These are phyloP conservation scores for Coccyzus lansbergi DNA, from an alignment of 2,797 vertebrate genomes.

Conservation along the genomic window DNA sequence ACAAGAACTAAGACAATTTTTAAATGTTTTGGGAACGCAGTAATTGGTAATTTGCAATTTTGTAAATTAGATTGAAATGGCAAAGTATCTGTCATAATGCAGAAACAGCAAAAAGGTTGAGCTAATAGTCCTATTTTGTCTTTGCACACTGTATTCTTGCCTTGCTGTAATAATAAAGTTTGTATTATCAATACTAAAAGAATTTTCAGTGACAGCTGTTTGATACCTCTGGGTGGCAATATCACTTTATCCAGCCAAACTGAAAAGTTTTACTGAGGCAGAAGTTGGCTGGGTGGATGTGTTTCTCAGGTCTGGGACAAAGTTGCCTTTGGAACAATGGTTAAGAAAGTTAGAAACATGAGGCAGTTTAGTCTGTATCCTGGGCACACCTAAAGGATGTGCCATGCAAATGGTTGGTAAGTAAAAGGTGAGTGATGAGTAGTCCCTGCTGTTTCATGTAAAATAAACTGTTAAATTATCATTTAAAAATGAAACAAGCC, in stretches of 20 bases:
- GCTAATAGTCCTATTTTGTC: not conserved
- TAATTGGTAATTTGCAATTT: not conserved
- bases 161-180: not conserved
- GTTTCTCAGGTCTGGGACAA: not conserved
- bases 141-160: not conserved
- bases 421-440: fast-evolving
- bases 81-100: not conserved
- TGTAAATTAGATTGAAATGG: not conserved
- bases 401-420: fast-evolving
- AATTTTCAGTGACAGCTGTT: not conserved
- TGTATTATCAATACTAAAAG: not conserved
- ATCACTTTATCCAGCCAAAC: not conserved
- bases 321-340: not conserved
- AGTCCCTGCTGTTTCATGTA: not conserved
- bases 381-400: not conserved
- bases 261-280: not conserved
- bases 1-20: not conserved
- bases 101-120: not conserved
- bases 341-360: fast-evolving
- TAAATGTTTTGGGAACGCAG: not conserved
- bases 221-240: not conserved
- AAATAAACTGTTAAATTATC: not conserved
- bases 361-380: not conserved
- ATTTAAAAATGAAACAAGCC: not conserved
- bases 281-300: not conserved